Evolutionary conservation across 2,113 vertebrate genomes (phyloP).

Genomic region (Neomonachus schauinslandi): DNA sequence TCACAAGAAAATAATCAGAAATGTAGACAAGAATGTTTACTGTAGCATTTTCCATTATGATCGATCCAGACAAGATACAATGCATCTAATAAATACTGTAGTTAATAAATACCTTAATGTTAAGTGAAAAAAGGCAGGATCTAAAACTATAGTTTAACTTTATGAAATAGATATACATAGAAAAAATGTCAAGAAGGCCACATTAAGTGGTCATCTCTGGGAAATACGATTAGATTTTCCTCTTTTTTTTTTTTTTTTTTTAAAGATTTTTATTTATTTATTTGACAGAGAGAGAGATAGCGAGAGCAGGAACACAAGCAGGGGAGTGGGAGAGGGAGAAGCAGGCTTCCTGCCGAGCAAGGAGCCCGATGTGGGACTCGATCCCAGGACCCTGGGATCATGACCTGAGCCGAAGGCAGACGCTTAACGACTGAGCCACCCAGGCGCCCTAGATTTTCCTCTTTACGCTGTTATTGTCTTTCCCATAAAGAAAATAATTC

Average conservation of each 20-base stretch:
- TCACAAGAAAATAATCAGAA: neutral
- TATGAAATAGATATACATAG: neutral
- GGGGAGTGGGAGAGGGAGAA: no score
- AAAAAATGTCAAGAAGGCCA: constrained; percentile 2
- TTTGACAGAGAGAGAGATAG: no score
- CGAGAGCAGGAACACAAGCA: no score
- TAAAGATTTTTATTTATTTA: no score
- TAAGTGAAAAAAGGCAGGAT: neutral
- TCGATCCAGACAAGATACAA: neutral
- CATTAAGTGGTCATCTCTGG: neutral
- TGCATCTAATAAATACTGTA: neutral
- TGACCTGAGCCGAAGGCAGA: no score
- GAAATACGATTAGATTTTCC: neutral
- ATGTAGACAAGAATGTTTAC: neutral
- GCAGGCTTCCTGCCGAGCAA: no score
- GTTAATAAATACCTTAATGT: neutral
- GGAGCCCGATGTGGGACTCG: no score
- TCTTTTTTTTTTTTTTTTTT: no score
- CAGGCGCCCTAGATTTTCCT: constrained; percentile 21
- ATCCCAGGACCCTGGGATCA: no score
- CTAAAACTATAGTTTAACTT: neutral
- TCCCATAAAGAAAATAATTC: constrained; percentile 56
- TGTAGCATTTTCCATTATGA: neutral
- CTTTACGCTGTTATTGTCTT: neutral
- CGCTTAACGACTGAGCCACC: no score